Percentiles rank a stretch among this genome's conserved stretches.
These are phyloP conservation scores for Bubo scandiacus DNA, from an alignment of 2,113 vertebrate species.

Conservation along the genomic window DNA sequence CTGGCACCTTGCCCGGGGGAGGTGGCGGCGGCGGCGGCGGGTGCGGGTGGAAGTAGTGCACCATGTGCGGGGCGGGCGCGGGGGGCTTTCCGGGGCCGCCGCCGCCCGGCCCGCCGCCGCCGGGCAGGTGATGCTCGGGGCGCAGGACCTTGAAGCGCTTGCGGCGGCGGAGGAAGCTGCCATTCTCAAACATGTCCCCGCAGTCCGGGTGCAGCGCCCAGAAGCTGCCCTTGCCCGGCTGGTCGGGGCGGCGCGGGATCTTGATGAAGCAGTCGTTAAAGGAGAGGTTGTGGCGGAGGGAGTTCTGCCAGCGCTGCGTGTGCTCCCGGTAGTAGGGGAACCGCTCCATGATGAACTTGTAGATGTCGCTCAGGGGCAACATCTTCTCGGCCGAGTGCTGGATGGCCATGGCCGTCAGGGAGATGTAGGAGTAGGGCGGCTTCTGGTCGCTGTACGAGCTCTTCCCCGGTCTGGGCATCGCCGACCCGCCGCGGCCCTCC, in stretches of 20 bases:
- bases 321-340: conserved; percentile 96
- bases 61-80: conserved; percentile 6
- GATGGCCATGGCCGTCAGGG: conserved; percentile 96
- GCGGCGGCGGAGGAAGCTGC: too few species aligned
- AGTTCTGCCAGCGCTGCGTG: conserved; percentile 76
- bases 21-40: conserved; percentile 71
- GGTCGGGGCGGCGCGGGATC: too few species aligned
- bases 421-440: conserved; percentile 96
- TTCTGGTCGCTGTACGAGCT: conserved; percentile 98
- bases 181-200: too few species aligned
- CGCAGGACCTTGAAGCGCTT: conserved; percentile 58
- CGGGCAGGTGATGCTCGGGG: conserved; percentile 77
- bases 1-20: conserved; percentile 47
- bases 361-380: conserved; percentile 96
- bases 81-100: conserved; percentile 5
- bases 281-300: too few species aligned
- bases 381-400: conserved; percentile 95
- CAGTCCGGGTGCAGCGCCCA: too few species aligned
- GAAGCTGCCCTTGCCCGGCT: too few species aligned
- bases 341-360: conserved; percentile 98
- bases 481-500: neutral
- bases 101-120: conserved; percentile 15
- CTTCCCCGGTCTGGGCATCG: conserved; percentile 94
- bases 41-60: conserved; percentile 41
- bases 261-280: too few species aligned